Evolutionary conservation across 1,140 invertebrate species (phyloP), one percentile per base, ranked within the genome.

Genomic region (Scaptomyza montana): DNA sequence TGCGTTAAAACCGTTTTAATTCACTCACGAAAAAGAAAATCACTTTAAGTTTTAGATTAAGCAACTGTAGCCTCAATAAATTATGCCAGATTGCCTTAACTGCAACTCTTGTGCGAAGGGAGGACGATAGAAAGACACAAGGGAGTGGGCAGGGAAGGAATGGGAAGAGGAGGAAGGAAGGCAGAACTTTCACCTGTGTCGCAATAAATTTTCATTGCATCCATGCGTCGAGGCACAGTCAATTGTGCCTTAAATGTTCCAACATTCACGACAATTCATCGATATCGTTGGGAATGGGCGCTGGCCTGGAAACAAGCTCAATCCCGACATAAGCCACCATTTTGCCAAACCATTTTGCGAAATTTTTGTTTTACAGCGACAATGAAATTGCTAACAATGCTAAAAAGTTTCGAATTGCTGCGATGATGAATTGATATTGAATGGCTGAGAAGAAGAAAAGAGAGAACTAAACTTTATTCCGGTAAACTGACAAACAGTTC

Each of bases 111-210:
- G 12, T n/a, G 43, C 25, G 30, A 56, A 19, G 46, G 57, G 41
- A n/a, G 16, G 16, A 16, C 16, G 16, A 16, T 16, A 16, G 16
- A 1, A 16, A 16, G n/a, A n/a, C n/a, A n/a, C n/a, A n/a, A n/a
- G n/a, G n/a, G n/a, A n/a, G n/a, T n/a, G n/a, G 16, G 16, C 16
- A 12, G 13, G 45, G 5, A 43, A 16, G 33, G 36, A 28, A 55
- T n/a, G 28, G 28, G 25, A 43, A 7, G 30, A 33, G 30, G 39
- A 16, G 36, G 28, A 43, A 43, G 39, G 36, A n/a, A 25, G 45
- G 6, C 62, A 59, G 30, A 76, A 89, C 82, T 79, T 89, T 89
- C 79, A 87, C 82, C 82, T 87, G 82, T 36, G 57, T 56, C 62
- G 68, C 72, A 68, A 89, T 89, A 79, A 87, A 89, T 87, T 87